A percentile compares a stretch with the other conserved stretches of the same genome.
Conservation (phyloP, 2,113 vertebrate species). For the Aspiorhynchus laticeps region DNA sequence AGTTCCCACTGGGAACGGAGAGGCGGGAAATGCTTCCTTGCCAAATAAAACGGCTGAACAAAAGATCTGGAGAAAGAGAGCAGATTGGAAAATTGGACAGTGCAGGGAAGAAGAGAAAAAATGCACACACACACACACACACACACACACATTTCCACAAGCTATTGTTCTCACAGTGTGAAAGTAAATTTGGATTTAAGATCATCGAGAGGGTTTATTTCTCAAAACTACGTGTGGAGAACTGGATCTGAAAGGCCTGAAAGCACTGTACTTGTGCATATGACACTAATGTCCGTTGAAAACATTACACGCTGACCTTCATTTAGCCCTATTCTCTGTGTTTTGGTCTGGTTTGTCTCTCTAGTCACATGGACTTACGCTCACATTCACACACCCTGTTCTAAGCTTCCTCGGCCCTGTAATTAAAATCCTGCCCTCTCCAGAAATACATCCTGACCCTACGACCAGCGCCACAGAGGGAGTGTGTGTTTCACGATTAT, state of each 20-base stretch:
- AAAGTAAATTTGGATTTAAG: not conserved
- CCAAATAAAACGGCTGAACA: slow-evolving; percentile 63
- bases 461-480: slow-evolving; percentile 31
- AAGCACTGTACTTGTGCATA: not conserved
- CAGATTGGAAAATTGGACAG: slow-evolving; percentile 26
- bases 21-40: slow-evolving; percentile 57
- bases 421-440: slow-evolving; percentile 55
- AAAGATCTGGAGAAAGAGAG: slow-evolving; percentile 43
- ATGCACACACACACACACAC: slow-evolving; percentile 34
- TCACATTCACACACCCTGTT: slow-evolving; percentile 32
- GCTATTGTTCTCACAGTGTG: slow-evolving; percentile 27
- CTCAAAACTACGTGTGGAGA: not conserved
- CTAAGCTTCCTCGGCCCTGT: slow-evolving; percentile 37
- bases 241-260: not conserved
- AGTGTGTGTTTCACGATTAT: not conserved
- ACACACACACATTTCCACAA: slow-evolving; percentile 26
- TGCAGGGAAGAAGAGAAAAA: slow-evolving; percentile 28
- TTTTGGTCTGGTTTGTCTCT: slow-evolving; percentile 6
- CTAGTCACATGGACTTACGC: not conserved
- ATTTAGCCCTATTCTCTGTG: slow-evolving; percentile 4
- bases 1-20: slow-evolving; percentile 42
- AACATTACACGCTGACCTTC: slow-evolving; percentile 6
- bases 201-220: not conserved
- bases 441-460: slow-evolving; percentile 53
- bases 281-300: not conserved